Evolutionary conservation across 2,888 invertebrate species (phyloP), one percentile per base, ranked within the genome.

Genomic region (Campoplex nolae): DNA sequence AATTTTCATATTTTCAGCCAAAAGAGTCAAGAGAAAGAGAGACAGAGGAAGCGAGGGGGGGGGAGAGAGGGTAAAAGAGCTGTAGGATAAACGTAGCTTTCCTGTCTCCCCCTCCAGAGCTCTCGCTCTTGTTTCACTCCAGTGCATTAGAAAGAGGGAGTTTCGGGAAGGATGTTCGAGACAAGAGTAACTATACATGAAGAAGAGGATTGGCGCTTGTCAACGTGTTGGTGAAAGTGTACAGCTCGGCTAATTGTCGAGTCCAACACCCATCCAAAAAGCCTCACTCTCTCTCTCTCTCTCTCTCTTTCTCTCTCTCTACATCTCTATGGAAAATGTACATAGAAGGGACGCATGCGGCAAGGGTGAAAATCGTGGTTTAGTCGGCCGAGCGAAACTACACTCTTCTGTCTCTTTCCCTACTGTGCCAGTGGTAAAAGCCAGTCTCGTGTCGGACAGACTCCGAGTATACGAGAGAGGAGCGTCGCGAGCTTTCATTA

Each of bases 241-340:
- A 32, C 9, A 54, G 71, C 80, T 65, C 73, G 58, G 83, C 86
- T 86, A 86, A 86, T 86, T 83, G 86, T 86, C 80, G 75, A 76
- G 83, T 54, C 32, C 45, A 65, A 32, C 67, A 42, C 38, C 68
- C n/a, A 42, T 48, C 68, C 45, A 68, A 76, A 48, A 65, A 68
- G 32, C 58, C 45, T 16, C 16, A 16, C n/a, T 71, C 51, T 48
- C 35, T 56, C 35, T 23, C 62, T 81, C 85, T 83, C 67, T 58
- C 23, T 16, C 45, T 16, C 48, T 58, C 23, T 16, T 28, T 16
- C 48, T 16, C 16, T 51, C 32, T 71, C 51, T 48, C 35, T 56
- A 48, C 23, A 48, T 81, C 85, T 83, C 67, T 58, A 45, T 56
- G 51, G 28, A 70, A 76, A 84, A 73, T 85, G 70, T 35, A 54